Conservation (phyloP, 2,888 invertebrate genomes). For the Campopleginae sp. region DNA sequence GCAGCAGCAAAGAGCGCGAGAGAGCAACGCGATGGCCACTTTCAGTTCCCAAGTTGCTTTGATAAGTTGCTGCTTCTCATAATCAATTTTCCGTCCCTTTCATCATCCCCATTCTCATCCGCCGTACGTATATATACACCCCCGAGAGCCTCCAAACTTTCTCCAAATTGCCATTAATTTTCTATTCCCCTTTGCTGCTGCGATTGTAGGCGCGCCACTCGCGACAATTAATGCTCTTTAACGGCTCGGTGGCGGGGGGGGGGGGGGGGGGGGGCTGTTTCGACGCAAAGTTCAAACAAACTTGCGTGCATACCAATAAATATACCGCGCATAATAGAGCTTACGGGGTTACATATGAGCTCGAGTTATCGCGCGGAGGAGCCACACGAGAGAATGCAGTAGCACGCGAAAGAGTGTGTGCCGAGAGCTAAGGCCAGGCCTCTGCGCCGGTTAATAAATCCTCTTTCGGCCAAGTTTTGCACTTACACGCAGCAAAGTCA, state of each 20-base stretch:
- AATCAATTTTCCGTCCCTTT: conserved; percentile 16
- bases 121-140: not conserved
- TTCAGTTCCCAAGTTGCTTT: not conserved
- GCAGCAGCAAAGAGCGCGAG: not conserved
- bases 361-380: too few relatives aligned
- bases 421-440: not conserved
- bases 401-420: not conserved
- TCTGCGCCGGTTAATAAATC: conserved; percentile 38
- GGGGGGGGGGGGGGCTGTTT: too few relatives aligned
- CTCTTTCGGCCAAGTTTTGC: conserved; percentile 57
- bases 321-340: not conserved
- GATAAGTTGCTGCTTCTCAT: not conserved
- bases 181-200: conserved; percentile 8
- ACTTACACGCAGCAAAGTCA: conserved; percentile 62
- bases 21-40: conserved; percentile 29
- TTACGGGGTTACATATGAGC: too few relatives aligned
- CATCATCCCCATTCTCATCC: not conserved
- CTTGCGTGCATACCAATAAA: conserved; percentile 3
- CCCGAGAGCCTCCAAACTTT: conserved; percentile 34
- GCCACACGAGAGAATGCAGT: not conserved
- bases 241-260: too few relatives aligned
- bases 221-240: conserved; percentile 56
- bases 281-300: too few relatives aligned
- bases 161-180: conserved; percentile 27
- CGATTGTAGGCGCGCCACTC: too few relatives aligned